These are phyloP conservation scores for Nebria salina DNA, from an alignment of 2,888 invertebrate genomes.

Conservation along the genomic window DNA sequence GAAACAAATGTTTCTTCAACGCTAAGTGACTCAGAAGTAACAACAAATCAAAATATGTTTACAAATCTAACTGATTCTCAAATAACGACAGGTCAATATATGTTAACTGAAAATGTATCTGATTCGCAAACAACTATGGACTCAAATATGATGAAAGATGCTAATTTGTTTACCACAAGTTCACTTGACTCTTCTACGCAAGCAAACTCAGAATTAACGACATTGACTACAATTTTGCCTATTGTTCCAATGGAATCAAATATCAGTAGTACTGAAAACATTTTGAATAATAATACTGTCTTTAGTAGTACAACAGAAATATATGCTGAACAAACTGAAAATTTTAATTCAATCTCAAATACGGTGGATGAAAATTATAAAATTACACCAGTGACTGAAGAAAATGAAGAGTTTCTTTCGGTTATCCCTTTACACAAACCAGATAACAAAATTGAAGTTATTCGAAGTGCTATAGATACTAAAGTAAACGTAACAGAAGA, in stretches of 20 bases:
- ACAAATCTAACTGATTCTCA: slow-evolving; percentile 25
- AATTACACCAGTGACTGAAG: slow-evolving; percentile 10
- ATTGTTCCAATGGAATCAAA: no score
- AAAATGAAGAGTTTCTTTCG: slow-evolving; percentile 48
- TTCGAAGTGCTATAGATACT: slow-evolving; percentile 49
- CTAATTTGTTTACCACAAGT: not conserved
- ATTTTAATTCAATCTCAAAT: slow-evolving; percentile 47
- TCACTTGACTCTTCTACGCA: slow-evolving; percentile 45
- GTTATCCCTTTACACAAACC: slow-evolving; percentile 53
- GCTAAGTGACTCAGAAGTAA: no score
- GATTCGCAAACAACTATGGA: not conserved
- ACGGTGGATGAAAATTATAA: slow-evolving; percentile 9
- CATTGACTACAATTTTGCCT: slow-evolving; percentile 42
- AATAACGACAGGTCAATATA: slow-evolving; percentile 47
- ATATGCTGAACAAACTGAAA: slow-evolving; percentile 35
- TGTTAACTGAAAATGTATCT: not conserved
- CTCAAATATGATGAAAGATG: not conserved
- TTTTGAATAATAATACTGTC: slow-evolving; percentile 36
- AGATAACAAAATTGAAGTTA: slow-evolving; percentile 49
- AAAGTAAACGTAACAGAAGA: slow-evolving; percentile 38
- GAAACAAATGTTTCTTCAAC: no score
- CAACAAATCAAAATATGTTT: no score
- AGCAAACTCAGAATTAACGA: slow-evolving; percentile 55
- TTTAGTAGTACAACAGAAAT: slow-evolving; percentile 19
- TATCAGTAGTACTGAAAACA: slow-evolving; percentile 38